phyloP scores from a whole-genome alignment of 2,113 vertebrate species.

The Enhydra lutris region DNA sequence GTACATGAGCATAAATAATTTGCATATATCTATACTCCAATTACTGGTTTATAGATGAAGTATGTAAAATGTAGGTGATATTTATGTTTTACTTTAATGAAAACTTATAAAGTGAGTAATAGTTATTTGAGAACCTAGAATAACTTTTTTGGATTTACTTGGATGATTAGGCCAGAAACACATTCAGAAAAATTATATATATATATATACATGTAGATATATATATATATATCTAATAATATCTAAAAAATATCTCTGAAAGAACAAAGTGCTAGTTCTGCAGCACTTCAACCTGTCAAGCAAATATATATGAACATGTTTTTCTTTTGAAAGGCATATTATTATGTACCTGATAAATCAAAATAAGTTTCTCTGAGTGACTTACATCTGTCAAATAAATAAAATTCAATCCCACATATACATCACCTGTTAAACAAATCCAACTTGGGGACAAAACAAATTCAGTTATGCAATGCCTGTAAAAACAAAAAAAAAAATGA shows the following conservation, averaged over 20 bases:
- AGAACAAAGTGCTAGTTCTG: conserved; percentile 40
- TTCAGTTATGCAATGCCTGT: background rate
- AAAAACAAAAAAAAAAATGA: background rate
- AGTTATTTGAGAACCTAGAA: conserved; percentile 53
- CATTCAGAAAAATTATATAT: conserved; percentile 20
- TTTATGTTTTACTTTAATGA: conserved; percentile 70
- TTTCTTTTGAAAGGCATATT: conserved; percentile 63
- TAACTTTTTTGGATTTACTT: conserved; percentile 51
- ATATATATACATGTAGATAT: background rate
- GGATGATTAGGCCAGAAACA: conserved; percentile 18
- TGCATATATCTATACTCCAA: conserved; percentile 51
- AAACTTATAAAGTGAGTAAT: conserved; percentile 63
- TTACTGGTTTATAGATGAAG: conserved; percentile 51
- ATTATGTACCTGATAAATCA: conserved; percentile 38
- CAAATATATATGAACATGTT: conserved; percentile 36
- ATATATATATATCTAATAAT: background rate
- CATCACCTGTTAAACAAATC: background rate
- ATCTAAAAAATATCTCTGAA: background rate
- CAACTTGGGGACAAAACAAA: conserved; percentile 33
- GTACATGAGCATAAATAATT: conserved; percentile 44
- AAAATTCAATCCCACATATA: background rate
- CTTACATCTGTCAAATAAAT: conserved; percentile 62
- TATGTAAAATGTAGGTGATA: conserved; percentile 45
- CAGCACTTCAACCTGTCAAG: conserved; percentile 67
- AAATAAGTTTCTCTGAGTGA: conserved; percentile 55